Evolutionary conservation across 1,140 invertebrate genomes (phyloP).

Genomic region (Acyrthosiphon pisum): DNA sequence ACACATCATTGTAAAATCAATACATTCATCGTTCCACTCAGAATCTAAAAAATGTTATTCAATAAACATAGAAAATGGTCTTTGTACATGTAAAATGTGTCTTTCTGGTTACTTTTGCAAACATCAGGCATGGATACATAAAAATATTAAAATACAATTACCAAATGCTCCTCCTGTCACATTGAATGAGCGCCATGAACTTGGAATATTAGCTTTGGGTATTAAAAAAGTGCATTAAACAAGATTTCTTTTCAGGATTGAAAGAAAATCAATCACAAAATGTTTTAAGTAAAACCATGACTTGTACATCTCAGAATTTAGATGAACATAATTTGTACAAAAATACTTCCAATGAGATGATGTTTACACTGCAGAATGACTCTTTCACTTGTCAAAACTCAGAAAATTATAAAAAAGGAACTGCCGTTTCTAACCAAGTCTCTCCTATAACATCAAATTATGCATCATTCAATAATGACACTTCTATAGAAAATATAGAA

Average conservation of each 20-base stretch:
- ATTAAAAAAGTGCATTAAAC: not conserved
- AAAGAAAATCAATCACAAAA: not conserved
- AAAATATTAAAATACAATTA: not conserved
- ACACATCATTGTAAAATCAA: no score
- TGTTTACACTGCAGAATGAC: no score
- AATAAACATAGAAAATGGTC: conserved; percentile 9
- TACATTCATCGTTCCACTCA: no score
- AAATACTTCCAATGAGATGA: no score
- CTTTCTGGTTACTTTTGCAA: not conserved
- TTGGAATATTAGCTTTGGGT: not conserved
- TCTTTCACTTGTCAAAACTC: no score
- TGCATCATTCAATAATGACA: no score
- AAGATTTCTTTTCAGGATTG: not conserved
- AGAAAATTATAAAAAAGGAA: no score
- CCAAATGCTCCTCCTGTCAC: not conserved
- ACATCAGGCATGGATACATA: not conserved
- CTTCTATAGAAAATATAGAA: not conserved
- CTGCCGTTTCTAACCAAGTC: no score
- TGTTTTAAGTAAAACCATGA: not conserved
- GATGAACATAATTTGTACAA: no score
- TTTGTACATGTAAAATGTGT: not conserved
- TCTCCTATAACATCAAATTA: no score
- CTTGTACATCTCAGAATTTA: no score
- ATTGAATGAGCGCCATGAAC: not conserved
- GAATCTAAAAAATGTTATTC: not conserved